Conservation (phyloP, 2,113 vertebrate species). For the Bambusicola thoracicus region DNA sequence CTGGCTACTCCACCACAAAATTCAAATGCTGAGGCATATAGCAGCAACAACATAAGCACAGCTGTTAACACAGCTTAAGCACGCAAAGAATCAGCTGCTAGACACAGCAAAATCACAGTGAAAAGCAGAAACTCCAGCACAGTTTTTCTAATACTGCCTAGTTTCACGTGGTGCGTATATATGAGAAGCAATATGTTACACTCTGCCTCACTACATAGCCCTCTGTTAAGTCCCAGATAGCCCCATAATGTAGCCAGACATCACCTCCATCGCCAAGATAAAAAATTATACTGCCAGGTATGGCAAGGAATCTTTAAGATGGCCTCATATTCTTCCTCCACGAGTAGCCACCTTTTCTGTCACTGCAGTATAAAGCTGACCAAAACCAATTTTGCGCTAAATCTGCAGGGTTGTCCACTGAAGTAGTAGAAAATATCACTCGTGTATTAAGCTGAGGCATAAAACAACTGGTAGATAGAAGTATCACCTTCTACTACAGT, state of each 20-base stretch:
- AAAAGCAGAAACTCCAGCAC: not conserved
- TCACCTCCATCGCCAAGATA: not conserved
- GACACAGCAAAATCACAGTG: not conserved
- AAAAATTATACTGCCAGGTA: not conserved
- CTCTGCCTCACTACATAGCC: not conserved
- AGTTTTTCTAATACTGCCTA: not conserved
- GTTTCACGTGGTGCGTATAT: accelerated
- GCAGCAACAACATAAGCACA: not conserved
- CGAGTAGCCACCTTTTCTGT: not conserved
- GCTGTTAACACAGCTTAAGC: not conserved
- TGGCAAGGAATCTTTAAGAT: not conserved
- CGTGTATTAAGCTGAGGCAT: not conserved
- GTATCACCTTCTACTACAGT: not conserved
- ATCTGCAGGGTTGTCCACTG: not conserved
- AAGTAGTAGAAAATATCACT: not conserved
- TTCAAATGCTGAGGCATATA: not conserved
- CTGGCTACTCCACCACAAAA: not conserved
- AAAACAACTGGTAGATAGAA: not conserved
- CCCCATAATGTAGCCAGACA: not conserved
- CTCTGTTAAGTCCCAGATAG: not conserved
- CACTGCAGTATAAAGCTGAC: not conserved
- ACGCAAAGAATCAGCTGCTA: not conserved
- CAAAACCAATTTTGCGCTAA: not conserved
- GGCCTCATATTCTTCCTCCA: not conserved
- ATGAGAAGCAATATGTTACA: not conserved